Evolutionary conservation across 2,888 invertebrate genomes (phyloP).

Genomic region (Alentia gelatinosa): DNA sequence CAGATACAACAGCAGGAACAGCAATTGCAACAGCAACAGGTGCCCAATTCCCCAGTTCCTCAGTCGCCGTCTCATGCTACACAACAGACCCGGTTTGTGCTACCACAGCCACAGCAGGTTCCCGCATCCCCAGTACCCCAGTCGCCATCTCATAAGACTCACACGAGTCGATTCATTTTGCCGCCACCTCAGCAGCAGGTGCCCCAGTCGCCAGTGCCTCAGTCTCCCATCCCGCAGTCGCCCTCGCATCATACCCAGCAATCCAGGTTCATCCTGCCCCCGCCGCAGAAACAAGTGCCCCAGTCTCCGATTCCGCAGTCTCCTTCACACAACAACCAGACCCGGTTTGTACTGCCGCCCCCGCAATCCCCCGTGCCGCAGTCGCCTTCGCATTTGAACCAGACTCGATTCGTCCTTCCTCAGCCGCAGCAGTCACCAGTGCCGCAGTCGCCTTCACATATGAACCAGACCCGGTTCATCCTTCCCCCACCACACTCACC

Average conservation of each 20-base stretch:
- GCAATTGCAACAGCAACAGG: conserved; percentile 60
- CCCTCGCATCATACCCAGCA: conserved; percentile 56
- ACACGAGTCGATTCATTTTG: conserved; percentile 55
- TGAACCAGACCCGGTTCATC: conserved; percentile 32
- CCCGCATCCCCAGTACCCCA: conserved; percentile 66
- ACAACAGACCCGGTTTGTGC: conserved; percentile 44
- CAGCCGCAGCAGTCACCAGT: conserved; percentile 40
- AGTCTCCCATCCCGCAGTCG: conserved; percentile 50
- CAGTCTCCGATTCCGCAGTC: conserved; percentile 34
- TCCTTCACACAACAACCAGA: conserved; percentile 36
- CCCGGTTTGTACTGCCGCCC: conserved; percentile 20
- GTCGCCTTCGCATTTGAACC: conserved; percentile 42
- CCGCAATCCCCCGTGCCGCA: conserved; percentile 44
- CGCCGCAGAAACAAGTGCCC: conserved; percentile 52
- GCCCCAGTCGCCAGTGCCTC: conserved; percentile 44
- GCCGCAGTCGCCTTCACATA: conserved; percentile 45
- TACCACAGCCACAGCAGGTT: conserved; percentile 47
- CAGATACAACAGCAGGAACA: conserved; percentile 63
- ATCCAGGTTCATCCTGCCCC: conserved; percentile 22
- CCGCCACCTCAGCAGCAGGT: conserved; percentile 44
- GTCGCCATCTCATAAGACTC: conserved; percentile 82
- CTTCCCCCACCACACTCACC: conserved; percentile 39
- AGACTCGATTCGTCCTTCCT: conserved; percentile 26
- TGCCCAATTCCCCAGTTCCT: conserved; percentile 47
- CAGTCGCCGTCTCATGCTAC: conserved; percentile 40